Conservation (phyloP, 2,113 vertebrate species). For the Pseudolaguvia tuberculata region DNA sequence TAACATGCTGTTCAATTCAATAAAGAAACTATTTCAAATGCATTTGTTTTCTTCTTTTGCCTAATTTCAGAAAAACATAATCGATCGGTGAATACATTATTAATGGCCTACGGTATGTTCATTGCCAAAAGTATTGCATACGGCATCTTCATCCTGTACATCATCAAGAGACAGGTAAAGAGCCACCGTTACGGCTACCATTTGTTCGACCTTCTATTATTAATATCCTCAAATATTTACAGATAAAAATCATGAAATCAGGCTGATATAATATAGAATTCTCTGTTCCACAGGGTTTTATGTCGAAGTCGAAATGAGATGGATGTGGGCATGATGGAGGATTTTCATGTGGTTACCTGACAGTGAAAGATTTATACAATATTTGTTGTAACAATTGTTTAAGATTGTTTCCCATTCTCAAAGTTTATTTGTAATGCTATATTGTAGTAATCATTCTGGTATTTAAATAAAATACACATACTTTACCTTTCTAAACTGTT, state of each 20-base stretch:
- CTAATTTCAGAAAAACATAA: conserved; percentile 34
- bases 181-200: not conserved
- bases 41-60: not conserved
- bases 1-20: not conserved
- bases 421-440: not conserved
- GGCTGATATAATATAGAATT: not conserved
- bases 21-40: not conserved
- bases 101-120: conserved; percentile 35
- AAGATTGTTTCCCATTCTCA: not conserved
- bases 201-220: not conserved
- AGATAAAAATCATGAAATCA: not conserved
- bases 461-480: conserved; percentile 4
- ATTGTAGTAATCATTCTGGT: not conserved
- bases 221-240: not conserved
- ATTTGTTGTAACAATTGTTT: not conserved
- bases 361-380: not conserved
- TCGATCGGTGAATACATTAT: not conserved
- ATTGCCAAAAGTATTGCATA: conserved; percentile 44
- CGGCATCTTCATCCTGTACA: conserved; percentile 33
- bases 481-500: too few species aligned
- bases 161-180: conserved; percentile 39
- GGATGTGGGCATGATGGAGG: not conserved
- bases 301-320: conserved; percentile 13
- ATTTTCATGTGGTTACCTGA: not conserved
- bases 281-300: conserved; percentile 12